These are phyloP conservation scores for Pogonocichla stellata DNA, from an alignment of 2,113 vertebrate genomes.

Conservation along the genomic window DNA sequence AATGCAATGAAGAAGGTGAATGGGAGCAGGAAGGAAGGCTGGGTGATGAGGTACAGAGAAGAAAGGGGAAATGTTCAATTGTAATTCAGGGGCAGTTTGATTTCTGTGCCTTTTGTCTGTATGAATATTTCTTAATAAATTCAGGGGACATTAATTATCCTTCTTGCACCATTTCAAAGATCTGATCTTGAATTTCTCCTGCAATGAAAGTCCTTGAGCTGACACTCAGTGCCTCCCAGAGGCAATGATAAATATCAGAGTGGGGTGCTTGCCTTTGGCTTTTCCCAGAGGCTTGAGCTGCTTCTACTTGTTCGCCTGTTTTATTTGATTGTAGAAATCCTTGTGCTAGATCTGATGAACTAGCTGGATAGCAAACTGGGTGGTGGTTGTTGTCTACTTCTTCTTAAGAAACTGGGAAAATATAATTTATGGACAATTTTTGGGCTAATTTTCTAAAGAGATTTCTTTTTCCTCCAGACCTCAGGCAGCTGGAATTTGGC, in stretches of 20 bases:
- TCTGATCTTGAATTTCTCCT: neutral
- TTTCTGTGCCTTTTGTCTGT: neutral
- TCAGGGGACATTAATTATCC: neutral
- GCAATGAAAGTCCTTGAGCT: neutral
- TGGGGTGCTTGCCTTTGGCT: neutral
- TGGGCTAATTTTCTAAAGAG: neutral
- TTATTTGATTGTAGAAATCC: neutral
- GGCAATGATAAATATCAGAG: neutral
- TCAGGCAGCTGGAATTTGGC: neutral
- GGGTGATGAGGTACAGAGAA: neutral
- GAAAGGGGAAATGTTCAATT: neutral
- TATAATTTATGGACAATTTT: neutral
- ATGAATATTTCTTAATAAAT: neutral
- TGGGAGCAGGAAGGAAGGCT: neutral
- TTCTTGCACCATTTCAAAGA: neutral
- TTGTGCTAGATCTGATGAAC: neutral
- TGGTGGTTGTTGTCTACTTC: neutral
- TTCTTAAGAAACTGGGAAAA: neutral
- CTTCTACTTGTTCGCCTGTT: neutral
- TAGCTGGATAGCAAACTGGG: neutral
- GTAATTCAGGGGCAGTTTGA: neutral
- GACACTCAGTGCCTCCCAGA: neutral
- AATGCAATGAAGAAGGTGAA: neutral
- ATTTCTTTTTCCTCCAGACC: slow-evolving; percentile 1
- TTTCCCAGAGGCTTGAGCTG: neutral